Base-by-base conservation (phyloP, 2,113 vertebrate genomes). In the Callipepla squamata region DNA sequence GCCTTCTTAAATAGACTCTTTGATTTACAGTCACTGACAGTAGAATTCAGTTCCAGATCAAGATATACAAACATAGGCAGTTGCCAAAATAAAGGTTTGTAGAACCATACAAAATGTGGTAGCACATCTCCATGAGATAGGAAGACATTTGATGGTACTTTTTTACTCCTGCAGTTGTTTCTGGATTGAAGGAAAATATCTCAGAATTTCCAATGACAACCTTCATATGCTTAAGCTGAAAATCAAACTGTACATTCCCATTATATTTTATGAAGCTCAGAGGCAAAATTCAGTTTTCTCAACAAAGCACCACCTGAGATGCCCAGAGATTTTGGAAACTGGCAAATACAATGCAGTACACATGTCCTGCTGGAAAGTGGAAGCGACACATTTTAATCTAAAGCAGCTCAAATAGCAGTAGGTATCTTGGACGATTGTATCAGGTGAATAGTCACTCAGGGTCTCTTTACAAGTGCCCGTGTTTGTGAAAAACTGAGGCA, bases 321-420 rank as follows among this genome's bases (percentile, higher is more conserved):
- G 7, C 23, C 23, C 50, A 47, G 80, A 73, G 15, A 6, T 62
- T 18, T 34, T 48, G 58, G 50, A 59, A 84, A 65, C 3, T 66
- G 38, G 6, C 1, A 67, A 58, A 59, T 36, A 21, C 5, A 55
- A 53, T 10, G 21, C 3, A 80, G 14, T 81, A 67, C 3, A 7
- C 36, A 36, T 14, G 11, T 3, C 28, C 6, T 79, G 75, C 44
- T 68, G 38, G 30, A 67, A 74, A 36, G 23, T 30, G 6, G 6
- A 55, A 83, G 30, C 6, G 23, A 51, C 0, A 0, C 4, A 10
- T n/a, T 3, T 34, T 28, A 45, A 5, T 67, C 36, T 28, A 47
- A 84, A 87, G 1, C 2, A 72, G 76, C 40, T 61, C 25, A 59
- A 67, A 75, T 72, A 67, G 55, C 16, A 63, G 36, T 23, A 40